A percentile compares a stretch with the other conserved stretches of the same genome.
Conservation (phyloP, 2,888 invertebrate genomes). For the Sympetrum striolatum region DNA sequence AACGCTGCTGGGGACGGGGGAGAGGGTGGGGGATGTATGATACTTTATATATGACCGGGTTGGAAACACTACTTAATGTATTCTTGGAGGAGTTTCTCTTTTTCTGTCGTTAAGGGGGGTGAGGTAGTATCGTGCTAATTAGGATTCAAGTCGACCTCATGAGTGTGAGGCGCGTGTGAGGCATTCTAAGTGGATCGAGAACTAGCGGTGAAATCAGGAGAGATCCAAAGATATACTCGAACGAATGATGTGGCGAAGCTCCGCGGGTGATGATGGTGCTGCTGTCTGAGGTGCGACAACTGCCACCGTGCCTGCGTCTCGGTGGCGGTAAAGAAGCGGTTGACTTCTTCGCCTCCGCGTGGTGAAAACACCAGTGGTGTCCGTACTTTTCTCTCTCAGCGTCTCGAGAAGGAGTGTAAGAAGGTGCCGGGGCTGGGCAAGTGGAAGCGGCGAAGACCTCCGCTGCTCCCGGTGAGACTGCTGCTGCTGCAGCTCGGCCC, state of each 20-base stretch:
- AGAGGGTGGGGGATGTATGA: slow-evolving; percentile 18
- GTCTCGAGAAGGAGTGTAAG: slow-evolving; percentile 35
- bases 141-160: background rate
- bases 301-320: background rate
- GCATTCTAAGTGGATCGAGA: slow-evolving; percentile 12
- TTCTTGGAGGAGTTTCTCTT: slow-evolving; percentile 32
- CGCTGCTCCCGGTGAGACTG: slow-evolving; percentile 26
- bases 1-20: slow-evolving; percentile 26
- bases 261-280: slow-evolving; percentile 8
- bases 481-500: slow-evolving; percentile 37
- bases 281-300: slow-evolving; percentile 1
- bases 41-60: slow-evolving; percentile 24
- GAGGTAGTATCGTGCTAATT: slow-evolving; percentile 31
- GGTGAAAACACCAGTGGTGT: background rate
- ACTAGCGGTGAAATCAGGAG: slow-evolving; percentile 38
- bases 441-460: slow-evolving; percentile 33
- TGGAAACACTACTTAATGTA: slow-evolving; percentile 15
- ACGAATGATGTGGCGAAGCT: slow-evolving; percentile 12
- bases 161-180: background rate
- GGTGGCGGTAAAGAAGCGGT: slow-evolving; percentile 12
- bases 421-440: slow-evolving; percentile 35
- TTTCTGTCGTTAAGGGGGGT: background rate
- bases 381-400: slow-evolving; percentile 3
- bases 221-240: slow-evolving; percentile 29
- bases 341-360: slow-evolving; percentile 11